A percentile compares a stretch with the other conserved stretches of the same genome.
phyloP scores from a whole-genome alignment of 2,888 invertebrate species.

The Therioaphis trifolii region DNA sequence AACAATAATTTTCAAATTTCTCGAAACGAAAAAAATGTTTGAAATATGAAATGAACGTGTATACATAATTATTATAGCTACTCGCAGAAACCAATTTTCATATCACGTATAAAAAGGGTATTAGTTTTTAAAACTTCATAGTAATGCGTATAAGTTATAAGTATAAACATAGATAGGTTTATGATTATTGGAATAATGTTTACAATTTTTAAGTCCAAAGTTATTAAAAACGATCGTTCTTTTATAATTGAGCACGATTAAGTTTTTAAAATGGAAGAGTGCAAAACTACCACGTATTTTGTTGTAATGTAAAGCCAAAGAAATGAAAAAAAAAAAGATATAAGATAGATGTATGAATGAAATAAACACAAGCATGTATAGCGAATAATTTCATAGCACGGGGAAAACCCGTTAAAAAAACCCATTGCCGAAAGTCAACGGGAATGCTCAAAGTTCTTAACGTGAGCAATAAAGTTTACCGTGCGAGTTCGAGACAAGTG shows the following conservation, averaged over 20 bases:
- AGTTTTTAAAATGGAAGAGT: neutral
- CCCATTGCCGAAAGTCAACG: neutral
- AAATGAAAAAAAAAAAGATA: neutral
- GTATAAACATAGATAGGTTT: neutral
- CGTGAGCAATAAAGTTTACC: slow-evolving; percentile 25
- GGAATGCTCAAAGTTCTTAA: slow-evolving; percentile 1
- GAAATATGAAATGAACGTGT: neutral
- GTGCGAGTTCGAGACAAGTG: neutral
- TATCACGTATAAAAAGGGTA: neutral
- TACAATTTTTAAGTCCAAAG: neutral
- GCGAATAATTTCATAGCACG: neutral
- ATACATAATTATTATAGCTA: too few relatives aligned
- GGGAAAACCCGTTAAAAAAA: neutral
- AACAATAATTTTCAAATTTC: too few relatives aligned
- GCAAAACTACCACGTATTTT: neutral
- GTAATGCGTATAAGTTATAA: neutral
- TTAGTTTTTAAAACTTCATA: neutral
- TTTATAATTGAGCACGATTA: slow-evolving; percentile 3
- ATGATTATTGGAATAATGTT: neutral
- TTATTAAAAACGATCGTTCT: neutral
- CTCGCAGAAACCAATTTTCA: neutral
- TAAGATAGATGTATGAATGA: too few relatives aligned
- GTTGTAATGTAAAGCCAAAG: neutral
- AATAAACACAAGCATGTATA: neutral
- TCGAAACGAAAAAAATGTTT: neutral